Conservation (phyloP, 2,797 vertebrate genomes). For the Pseudopleuronectes americanus region DNA sequence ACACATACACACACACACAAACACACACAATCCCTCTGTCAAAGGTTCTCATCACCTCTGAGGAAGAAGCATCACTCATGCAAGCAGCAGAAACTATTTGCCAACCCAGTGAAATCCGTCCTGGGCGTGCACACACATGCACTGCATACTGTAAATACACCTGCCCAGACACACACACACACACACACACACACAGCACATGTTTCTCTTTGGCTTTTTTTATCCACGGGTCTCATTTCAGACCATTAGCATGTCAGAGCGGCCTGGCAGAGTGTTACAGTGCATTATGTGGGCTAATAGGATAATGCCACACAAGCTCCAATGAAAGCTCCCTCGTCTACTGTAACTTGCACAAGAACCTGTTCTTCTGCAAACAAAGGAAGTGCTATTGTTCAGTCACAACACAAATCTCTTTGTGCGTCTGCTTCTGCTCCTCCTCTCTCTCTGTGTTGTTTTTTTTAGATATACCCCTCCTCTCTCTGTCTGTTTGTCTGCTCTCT, state of each 20-base stretch:
- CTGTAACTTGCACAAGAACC: constrained; percentile 48
- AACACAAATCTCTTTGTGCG: constrained; percentile 25
- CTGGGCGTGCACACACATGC: constrained; percentile 18
- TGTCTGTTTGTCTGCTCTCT: constrained; percentile 21
- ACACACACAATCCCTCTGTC: constrained; percentile 8
- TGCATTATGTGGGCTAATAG: constrained; percentile 50
- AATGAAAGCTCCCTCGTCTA: constrained; percentile 28
- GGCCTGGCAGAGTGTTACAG: constrained; percentile 47
- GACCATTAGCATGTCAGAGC: constrained; percentile 48
- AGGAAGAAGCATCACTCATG: constrained; percentile 18
- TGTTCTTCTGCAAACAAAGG: constrained; percentile 50
- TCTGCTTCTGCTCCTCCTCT: not conserved
- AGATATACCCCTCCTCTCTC: constrained; percentile 7
- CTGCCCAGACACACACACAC: constrained; percentile 12
- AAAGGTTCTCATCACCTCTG: constrained; percentile 35
- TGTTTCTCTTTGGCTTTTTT: constrained; percentile 10
- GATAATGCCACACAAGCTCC: constrained; percentile 40
- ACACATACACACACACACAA: not conserved
- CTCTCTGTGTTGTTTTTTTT: constrained; percentile 4
- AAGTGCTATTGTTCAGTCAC: constrained; percentile 33
- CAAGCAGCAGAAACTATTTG: constrained; percentile 40
- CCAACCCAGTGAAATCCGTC: constrained; percentile 15
- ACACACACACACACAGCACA: constrained; percentile 8
- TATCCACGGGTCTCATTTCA: constrained; percentile 47
- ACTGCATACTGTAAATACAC: constrained; percentile 23